Evolutionary conservation across 53 echinoderm and acorn worm species (phyloP).

Genomic region (Holothuria leucospilota): DNA sequence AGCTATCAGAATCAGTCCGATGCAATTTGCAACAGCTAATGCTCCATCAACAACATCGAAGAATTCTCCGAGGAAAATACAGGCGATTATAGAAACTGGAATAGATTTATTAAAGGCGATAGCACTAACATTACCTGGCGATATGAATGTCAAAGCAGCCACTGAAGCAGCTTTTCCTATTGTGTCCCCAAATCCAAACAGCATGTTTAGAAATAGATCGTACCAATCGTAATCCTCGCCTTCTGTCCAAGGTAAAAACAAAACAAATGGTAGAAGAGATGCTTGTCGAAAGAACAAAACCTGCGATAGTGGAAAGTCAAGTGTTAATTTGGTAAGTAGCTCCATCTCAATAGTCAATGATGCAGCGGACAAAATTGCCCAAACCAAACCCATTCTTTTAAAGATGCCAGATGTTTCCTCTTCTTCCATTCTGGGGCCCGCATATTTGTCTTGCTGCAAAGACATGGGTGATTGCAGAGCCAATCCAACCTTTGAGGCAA

Average conservation of each 20-base stretch:
- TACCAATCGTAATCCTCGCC: background rate
- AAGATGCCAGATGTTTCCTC: too few relatives aligned
- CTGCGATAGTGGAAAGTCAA: background rate
- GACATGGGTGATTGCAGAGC: too few relatives aligned
- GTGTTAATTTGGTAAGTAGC: too few relatives aligned
- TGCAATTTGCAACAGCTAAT: background rate
- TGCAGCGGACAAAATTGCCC: too few relatives aligned
- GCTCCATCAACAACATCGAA: background rate
- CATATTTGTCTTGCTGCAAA: too few relatives aligned
- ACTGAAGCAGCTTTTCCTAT: background rate
- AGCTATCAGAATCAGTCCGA: background rate
- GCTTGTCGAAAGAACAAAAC: background rate
- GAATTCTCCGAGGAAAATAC: background rate
- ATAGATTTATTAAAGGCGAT: background rate
- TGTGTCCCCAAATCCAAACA: background rate
- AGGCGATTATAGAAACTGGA: background rate
- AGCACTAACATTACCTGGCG: background rate
- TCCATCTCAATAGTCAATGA: too few relatives aligned
- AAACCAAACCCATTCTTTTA: too few relatives aligned
- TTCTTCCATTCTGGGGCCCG: too few relatives aligned
- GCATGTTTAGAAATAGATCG: background rate
- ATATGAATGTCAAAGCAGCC: background rate
- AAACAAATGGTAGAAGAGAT: background rate
- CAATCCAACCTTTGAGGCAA: too few relatives aligned
- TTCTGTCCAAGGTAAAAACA: background rate